Conservation (phyloP, 2,113 vertebrate genomes). For the Trichechus manatus region DNA sequence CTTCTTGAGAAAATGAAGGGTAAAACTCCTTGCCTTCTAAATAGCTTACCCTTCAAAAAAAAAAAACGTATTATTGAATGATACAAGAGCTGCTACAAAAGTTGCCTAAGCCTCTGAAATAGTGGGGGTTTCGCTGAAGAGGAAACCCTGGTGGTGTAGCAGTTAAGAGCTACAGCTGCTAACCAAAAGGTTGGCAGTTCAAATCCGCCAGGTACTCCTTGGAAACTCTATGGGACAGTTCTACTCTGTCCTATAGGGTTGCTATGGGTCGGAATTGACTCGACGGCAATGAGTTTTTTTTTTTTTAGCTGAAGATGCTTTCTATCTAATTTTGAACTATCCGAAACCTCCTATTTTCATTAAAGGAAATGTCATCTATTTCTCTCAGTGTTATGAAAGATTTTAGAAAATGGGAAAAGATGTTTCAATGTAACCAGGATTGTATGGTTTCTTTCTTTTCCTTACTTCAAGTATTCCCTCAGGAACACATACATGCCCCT, state of each 20-base stretch:
- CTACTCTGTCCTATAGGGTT: too few species aligned
- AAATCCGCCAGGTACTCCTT: too few species aligned
- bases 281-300: too few species aligned
- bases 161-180: too few species aligned
- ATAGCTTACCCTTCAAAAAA: neutral
- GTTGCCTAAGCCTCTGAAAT: neutral
- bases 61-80: conserved; percentile 2
- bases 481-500: too few species aligned
- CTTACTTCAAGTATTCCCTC: neutral
- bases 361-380: neutral
- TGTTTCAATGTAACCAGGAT: neutral
- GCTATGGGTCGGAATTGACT: too few species aligned
- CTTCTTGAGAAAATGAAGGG: neutral
- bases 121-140: neutral
- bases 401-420: conserved; percentile 12
- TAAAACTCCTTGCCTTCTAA: neutral
- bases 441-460: neutral
- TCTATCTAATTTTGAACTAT: conserved; percentile 14
- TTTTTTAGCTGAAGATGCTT: neutral
- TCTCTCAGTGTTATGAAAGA: neutral
- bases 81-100: neutral
- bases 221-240: too few species aligned
- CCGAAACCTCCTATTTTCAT: neutral
- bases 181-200: too few species aligned
- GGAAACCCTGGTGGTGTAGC: too few species aligned